Conservation (phyloP, 2,113 vertebrate species). For the Corydoras sp. region DNA sequence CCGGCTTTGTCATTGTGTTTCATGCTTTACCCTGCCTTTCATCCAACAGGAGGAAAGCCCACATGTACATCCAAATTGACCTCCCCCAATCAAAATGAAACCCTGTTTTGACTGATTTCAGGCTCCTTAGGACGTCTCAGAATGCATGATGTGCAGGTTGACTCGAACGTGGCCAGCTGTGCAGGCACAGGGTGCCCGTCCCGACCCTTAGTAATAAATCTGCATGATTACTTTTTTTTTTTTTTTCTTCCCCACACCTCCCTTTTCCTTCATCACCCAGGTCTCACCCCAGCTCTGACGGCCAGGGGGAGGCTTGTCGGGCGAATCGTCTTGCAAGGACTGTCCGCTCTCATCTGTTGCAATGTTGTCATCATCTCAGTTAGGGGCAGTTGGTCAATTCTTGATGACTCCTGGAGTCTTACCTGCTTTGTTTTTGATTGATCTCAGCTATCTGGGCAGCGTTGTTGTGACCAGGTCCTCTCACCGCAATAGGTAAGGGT, state of each 20-base stretch:
- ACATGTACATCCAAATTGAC: constrained; percentile 59
- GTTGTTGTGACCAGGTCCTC: constrained; percentile 94
- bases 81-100: constrained; percentile 54
- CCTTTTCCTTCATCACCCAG: constrained; percentile 46
- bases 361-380: constrained; percentile 73
- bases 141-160: constrained; percentile 62
- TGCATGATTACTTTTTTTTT: constrained; percentile 56
- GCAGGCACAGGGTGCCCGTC: constrained; percentile 66
- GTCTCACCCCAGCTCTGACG: constrained; percentile 59
- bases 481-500: constrained; percentile 96
- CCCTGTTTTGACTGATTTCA: constrained; percentile 58
- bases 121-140: constrained; percentile 63
- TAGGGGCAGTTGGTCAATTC: constrained; percentile 68
- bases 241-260: constrained; percentile 40
- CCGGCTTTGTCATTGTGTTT: constrained; percentile 57
- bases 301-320: constrained; percentile 65
- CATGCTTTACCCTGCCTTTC: constrained; percentile 66
- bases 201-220: constrained; percentile 62
- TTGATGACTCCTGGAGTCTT: constrained; percentile 78
- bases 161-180: constrained; percentile 62
- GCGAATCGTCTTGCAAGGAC: constrained; percentile 71
- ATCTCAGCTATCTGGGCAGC: constrained; percentile 97
- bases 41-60: constrained; percentile 66
- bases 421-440: constrained; percentile 99
- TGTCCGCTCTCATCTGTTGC: constrained; percentile 73